phyloP scores from a whole-genome alignment of 2,797 vertebrate genomes.

The Danio albolineatus region DNA sequence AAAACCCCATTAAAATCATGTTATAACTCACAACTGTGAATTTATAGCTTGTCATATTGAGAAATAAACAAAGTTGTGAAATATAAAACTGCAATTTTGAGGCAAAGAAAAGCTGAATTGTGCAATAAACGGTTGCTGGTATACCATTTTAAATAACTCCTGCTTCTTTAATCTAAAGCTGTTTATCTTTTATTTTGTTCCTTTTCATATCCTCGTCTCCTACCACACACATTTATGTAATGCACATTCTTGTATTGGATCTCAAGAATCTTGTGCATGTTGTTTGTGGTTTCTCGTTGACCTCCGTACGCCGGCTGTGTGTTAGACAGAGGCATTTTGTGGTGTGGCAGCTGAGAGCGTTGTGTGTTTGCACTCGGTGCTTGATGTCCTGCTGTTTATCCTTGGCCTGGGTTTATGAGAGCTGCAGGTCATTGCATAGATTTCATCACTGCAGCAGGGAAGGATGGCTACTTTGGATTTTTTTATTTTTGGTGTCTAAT shows the following conservation, averaged over 20 bases:
- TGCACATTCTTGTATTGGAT: neutral
- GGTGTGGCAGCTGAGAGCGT: conserved; percentile 15
- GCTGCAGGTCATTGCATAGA: conserved; percentile 7
- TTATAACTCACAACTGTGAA: too few species aligned
- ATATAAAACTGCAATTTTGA: too few species aligned
- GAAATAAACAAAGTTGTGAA: too few species aligned
- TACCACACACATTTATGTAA: neutral
- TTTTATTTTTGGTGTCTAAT: too few species aligned
- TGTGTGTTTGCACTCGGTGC: neutral
- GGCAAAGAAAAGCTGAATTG: too few species aligned
- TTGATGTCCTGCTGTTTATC: conserved; percentile 30
- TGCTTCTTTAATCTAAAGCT: neutral
- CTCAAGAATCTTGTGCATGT: neutral
- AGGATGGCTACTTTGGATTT: conserved; percentile 8
- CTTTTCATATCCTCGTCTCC: neutral
- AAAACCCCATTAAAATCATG: too few species aligned
- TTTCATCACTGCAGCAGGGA: conserved; percentile 11
- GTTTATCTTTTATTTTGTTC: neutral
- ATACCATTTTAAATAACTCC: neutral
- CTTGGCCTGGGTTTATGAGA: conserved; percentile 1
- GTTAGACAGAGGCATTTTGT: conserved; percentile 6
- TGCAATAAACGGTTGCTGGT: too few species aligned
- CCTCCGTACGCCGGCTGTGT: neutral
- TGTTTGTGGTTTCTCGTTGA: neutral
- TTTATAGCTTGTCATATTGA: too few species aligned